A percentile compares a stretch with the other conserved stretches of the same genome.
Evolutionary conservation across 2,113 vertebrate species (phyloP).

Genomic region (Leuciscus idus): DNA sequence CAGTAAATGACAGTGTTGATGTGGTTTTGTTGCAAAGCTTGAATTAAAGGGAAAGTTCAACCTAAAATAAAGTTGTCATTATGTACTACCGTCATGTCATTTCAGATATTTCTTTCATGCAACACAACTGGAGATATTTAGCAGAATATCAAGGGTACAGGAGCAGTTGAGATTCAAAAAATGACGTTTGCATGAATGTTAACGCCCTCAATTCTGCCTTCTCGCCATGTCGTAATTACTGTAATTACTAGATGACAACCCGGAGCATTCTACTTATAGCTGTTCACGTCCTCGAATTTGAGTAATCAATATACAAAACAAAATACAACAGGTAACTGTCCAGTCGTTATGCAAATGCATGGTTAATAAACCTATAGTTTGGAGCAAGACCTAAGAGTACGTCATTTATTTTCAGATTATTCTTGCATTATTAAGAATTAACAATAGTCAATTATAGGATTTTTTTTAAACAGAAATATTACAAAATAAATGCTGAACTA

Average conservation of each 20-base stretch:
- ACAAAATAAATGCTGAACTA: not conserved
- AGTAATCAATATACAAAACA: not conserved
- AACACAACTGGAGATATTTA: not conserved
- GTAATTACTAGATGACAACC: not conserved
- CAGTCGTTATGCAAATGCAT: not conserved
- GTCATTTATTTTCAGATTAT: too few species aligned
- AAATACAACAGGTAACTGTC: not conserved
- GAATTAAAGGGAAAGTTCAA: not conserved
- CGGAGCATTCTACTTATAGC: not conserved
- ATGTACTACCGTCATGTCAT: not conserved
- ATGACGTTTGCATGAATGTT: too few species aligned
- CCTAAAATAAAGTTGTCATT: not conserved
- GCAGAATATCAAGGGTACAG: not conserved
- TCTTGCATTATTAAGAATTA: too few species aligned
- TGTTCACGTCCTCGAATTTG: not conserved
- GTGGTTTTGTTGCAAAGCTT: constrained; percentile 8
- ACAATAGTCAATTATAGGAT: not conserved
- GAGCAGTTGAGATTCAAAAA: not conserved
- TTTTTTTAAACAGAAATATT: not conserved
- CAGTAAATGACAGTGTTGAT: not conserved
- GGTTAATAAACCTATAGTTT: not conserved
- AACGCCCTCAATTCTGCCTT: not conserved
- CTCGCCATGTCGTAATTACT: not conserved
- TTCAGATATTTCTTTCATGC: not conserved
- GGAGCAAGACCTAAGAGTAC: too few species aligned